phyloP scores from a whole-genome alignment of 2,888 invertebrate species.

The Litoditis marina region DNA sequence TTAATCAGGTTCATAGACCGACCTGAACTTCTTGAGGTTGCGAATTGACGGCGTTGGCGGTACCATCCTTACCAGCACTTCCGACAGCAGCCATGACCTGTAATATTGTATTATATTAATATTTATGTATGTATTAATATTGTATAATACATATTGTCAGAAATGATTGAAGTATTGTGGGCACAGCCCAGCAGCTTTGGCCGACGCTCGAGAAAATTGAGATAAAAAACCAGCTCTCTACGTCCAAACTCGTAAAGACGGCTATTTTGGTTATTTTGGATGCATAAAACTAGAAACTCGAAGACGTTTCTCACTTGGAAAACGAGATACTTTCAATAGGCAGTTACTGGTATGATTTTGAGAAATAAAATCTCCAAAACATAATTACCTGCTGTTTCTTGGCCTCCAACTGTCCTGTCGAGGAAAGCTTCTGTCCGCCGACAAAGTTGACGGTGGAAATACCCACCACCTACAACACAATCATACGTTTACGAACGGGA shows the following conservation, averaged over 20 bases:
- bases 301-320: no score
- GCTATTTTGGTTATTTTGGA: no score
- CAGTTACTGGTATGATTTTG: no score
- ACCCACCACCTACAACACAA: conserved; percentile 20
- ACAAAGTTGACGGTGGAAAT: conserved; percentile 70
- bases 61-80: conserved; percentile 15
- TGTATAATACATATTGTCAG: neutral
- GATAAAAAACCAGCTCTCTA: no score
- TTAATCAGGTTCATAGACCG: neutral
- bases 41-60: conserved; percentile 2
- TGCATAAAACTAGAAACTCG: no score
- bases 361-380: no score
- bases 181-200: no score
- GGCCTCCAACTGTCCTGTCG: conserved; percentile 33
- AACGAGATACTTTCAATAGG: no score
- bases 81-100: conserved; percentile 20
- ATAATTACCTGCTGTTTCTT: conserved; percentile 27
- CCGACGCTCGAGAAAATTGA: no score
- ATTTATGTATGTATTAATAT: no score
- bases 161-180: neutral
- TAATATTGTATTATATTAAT: no score
- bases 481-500: neutral
- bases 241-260: no score
- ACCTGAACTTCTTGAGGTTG: conserved; percentile 16
- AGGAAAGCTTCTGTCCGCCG: conserved; percentile 63